phyloP scores from a whole-genome alignment of 2,797 vertebrate genomes.

The Molossus alvarezi region DNA sequence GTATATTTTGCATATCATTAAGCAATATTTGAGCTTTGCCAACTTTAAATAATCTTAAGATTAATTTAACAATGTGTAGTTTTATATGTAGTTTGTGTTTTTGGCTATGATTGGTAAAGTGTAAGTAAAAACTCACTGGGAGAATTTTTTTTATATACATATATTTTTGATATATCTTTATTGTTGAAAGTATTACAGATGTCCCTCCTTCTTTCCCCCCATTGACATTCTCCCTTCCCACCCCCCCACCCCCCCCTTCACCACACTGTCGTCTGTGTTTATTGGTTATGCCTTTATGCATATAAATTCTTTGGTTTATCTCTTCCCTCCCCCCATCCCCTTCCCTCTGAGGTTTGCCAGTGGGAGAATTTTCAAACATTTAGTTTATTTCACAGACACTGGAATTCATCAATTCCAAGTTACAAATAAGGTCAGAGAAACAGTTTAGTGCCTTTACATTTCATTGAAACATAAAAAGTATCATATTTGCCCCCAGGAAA shows the following conservation, averaged over 20 bases:
- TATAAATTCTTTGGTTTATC: no score
- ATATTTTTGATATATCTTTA: no score
- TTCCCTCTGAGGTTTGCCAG: not conserved
- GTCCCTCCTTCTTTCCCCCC: no score
- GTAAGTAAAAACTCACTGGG: slow-evolving; percentile 15
- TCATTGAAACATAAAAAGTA: slow-evolving; percentile 7
- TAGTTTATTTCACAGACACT: not conserved
- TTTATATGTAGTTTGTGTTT: slow-evolving; percentile 4
- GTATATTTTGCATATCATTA: slow-evolving; percentile 17
- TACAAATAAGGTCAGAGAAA: not conserved
- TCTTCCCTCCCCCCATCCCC: no score
- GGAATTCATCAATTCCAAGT: slow-evolving; percentile 31
- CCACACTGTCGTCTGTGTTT: no score
- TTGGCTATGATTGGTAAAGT: slow-evolving; percentile 52
- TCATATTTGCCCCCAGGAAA: not conserved
- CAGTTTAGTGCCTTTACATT: slow-evolving; percentile 22
- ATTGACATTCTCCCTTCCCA: no score
- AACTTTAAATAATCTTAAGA: slow-evolving; percentile 29
- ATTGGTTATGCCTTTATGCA: no score
- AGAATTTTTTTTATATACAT: not conserved
- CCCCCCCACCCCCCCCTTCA: no score
- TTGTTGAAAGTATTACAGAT: no score
- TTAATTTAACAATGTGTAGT: not conserved
- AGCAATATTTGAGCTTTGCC: not conserved
- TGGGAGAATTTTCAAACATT: not conserved